Conservation (phyloP, 2,113 vertebrate species). For the Varanus salvator region DNA sequence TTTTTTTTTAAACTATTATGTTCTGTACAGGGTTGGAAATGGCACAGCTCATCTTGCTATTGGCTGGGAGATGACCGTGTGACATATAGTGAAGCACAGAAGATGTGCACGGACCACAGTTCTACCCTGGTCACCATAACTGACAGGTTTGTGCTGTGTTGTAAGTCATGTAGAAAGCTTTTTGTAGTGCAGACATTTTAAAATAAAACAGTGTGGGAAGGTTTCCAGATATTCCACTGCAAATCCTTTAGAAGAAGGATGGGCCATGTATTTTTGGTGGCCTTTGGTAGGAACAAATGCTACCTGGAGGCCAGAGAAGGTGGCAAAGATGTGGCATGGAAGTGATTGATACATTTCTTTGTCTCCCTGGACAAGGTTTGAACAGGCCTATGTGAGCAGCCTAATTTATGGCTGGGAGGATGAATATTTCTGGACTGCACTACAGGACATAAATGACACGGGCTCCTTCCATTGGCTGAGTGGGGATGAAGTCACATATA, state of each 20-base stretch:
- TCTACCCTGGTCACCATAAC: conserved; percentile 88
- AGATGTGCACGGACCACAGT: conserved; percentile 79
- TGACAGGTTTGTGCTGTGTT: conserved; percentile 80
- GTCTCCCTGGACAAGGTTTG: conserved; percentile 80
- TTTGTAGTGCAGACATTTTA: neutral
- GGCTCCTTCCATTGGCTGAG: conserved; percentile 90
- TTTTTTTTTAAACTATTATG: neutral
- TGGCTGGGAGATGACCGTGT: conserved; percentile 89
- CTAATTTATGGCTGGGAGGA: conserved; percentile 88
- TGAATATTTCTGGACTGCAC: conserved; percentile 90
- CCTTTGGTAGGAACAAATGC: neutral
- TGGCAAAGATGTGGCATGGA: neutral
- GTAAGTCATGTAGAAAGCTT: neutral
- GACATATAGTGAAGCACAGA: conserved; percentile 85
- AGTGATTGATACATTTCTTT: neutral
- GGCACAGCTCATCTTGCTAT: conserved; percentile 96
- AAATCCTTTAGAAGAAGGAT: neutral
- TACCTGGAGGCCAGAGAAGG: neutral
- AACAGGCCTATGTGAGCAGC: conserved; percentile 94
- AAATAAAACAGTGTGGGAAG: neutral
- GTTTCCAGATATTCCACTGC: neutral
- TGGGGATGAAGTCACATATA: conserved; percentile 87
- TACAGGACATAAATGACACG: conserved; percentile 83
- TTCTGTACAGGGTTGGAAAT: conserved; percentile 89
- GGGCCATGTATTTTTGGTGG: neutral